phyloP scores from a whole-genome alignment of 2,888 invertebrate genomes.

The Netelia inedita region DNA sequence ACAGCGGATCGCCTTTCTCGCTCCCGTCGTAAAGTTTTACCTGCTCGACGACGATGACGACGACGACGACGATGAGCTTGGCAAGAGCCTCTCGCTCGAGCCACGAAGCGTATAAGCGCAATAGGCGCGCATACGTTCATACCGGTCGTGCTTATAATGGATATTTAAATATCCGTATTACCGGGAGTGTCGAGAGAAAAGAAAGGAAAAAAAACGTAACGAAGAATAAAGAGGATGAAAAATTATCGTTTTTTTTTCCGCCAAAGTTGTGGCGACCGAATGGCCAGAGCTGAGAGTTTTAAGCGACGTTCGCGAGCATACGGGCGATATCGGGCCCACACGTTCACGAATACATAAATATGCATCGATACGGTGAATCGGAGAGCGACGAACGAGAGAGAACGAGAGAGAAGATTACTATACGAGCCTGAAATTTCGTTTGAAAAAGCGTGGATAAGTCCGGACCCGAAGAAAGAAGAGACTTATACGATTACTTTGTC shows the following conservation, averaged over 20 bases:
- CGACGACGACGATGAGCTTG: background rate
- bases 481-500: constrained; percentile 42
- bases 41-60: background rate
- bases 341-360: constrained; percentile 30
- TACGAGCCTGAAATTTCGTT: background rate
- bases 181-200: constrained; percentile 23
- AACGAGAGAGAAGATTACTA: background rate
- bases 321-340: constrained; percentile 6
- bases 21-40: constrained; percentile 46
- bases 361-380: constrained; percentile 39
- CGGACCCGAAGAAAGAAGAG: constrained; percentile 30
- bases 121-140: background rate
- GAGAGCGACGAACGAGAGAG: background rate
- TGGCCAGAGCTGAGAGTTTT: constrained; percentile 1
- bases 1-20: constrained; percentile 45
- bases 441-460: constrained; percentile 41
- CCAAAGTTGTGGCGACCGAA: constrained; percentile 35
- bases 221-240: constrained; percentile 39
- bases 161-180: constrained; percentile 60
- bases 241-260: constrained; percentile 41
- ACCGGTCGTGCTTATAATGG: constrained; percentile 40
- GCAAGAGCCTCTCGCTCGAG: background rate
- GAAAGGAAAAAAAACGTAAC: background rate
- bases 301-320: constrained; percentile 4
- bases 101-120: constrained; percentile 1